Conservation (phyloP, 2,888 invertebrate species). For the Rhodophaea formosa region DNA sequence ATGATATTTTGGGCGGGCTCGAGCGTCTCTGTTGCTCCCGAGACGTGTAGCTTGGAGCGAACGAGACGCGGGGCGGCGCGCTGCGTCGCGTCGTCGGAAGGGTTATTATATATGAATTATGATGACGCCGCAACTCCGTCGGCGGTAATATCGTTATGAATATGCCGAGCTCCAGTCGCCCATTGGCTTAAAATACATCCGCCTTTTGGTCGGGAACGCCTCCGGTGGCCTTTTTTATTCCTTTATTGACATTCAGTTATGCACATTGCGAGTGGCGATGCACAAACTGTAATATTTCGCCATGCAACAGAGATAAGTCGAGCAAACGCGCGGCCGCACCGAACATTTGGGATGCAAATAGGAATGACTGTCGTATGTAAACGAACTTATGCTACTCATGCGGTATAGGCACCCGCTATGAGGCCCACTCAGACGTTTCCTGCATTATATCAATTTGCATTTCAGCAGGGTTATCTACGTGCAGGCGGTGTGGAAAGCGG, state of each 20-base stretch:
- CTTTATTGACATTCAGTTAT: slow-evolving; percentile 80
- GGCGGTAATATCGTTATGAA: slow-evolving; percentile 82
- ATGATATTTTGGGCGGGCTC: slow-evolving; percentile 65
- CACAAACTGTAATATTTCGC: slow-evolving; percentile 80
- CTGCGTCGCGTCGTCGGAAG: slow-evolving; percentile 69
- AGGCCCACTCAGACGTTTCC: slow-evolving; percentile 81
- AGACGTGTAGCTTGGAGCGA: slow-evolving; percentile 42
- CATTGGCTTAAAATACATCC: slow-evolving; percentile 78
- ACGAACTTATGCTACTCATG: slow-evolving; percentile 79
- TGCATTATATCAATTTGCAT: slow-evolving; percentile 81
- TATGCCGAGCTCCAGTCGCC: slow-evolving; percentile 74
- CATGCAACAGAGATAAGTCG: slow-evolving; percentile 69
- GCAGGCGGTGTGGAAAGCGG: slow-evolving; percentile 28
- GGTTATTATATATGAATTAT: slow-evolving; percentile 82
- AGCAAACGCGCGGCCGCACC: slow-evolving; percentile 64
- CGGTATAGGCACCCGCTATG: slow-evolving; percentile 75
- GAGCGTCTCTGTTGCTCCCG: slow-evolving; percentile 64
- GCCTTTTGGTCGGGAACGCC: slow-evolving; percentile 77
- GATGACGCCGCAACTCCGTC: slow-evolving; percentile 76
- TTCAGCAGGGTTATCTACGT: slow-evolving; percentile 58
- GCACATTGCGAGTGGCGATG: slow-evolving; percentile 76
- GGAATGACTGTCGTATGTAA: slow-evolving; percentile 77
- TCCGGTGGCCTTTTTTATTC: slow-evolving; percentile 76
- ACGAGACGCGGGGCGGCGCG: slow-evolving; percentile 69
- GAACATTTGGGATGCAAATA: slow-evolving; percentile 81